Evolutionary conservation across 1,140 invertebrate genomes (phyloP), one percentile per base, ranked within the genome.

Genomic region (Stenopsyche tienmushanensis): DNA sequence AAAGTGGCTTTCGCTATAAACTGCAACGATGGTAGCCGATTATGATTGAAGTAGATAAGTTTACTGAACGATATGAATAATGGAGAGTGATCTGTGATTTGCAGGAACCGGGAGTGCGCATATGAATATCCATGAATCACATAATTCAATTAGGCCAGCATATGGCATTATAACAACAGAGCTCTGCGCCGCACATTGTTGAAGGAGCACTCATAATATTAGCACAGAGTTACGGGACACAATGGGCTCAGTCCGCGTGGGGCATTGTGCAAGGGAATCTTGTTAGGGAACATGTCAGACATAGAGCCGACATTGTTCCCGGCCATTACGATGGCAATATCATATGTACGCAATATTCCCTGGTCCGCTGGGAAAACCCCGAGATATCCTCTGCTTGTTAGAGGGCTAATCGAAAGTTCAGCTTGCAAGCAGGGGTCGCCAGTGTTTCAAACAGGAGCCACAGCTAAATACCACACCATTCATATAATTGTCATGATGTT

Each of bases 371-470:
- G 20, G 45, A 29, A 25, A 23, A 52, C 44, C 24, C 53, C 42
- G 21, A 49, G 55, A 29, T 24, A 65, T 60, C 64, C 54, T 50
- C 26, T 21, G 64, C 64, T 59, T 65, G 55, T 59, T 65, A 59
- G 45, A 59, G 45, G 64, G 64, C 64, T 65, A 65, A 65, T 65
- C 64, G 64, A 65, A 65, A 65, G 64, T 65, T 65, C 54, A 58
- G 23, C 57, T n/a, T n/a, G n/a, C n/a, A n/a, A n/a, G n/a, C n/a
- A n/a, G n/a, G n/a, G n/a, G n/a, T n/a, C n/a, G n/a, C n/a, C n/a
- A n/a, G n/a, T n/a, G n/a, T n/a, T n/a, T n/a, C n/a, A n/a, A n/a
- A n/a, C n/a, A n/a, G n/a, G n/a, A n/a, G n/a, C n/a, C n/a, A n/a
- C n/a, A n/a, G n/a, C n/a, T n/a, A n/a, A n/a, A n/a, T n/a, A n/a